phyloP scores from a whole-genome alignment of 37 sponge, comb jelly and placozoan genomes.

The Chondrosia reniformis region DNA sequence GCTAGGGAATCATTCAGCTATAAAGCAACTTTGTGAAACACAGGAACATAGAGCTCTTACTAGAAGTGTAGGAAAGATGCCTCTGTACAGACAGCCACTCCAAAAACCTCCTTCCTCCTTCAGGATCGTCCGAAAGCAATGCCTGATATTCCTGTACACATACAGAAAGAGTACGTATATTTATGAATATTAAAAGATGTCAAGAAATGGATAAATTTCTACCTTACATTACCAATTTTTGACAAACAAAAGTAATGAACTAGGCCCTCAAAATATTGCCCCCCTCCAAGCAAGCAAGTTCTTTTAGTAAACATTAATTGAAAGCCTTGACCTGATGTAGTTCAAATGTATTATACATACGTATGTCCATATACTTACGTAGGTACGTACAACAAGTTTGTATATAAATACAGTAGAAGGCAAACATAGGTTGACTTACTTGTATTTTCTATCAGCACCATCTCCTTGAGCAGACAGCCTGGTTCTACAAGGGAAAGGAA shows the following conservation, averaged over 20 bases:
- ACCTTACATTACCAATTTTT: neutral
- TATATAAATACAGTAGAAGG: neutral
- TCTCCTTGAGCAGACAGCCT: constrained; percentile 63
- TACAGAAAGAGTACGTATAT: too few species aligned
- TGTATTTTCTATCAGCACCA: constrained; percentile 38
- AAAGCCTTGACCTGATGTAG: neutral
- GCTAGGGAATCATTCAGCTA: too few species aligned
- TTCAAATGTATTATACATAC: neutral
- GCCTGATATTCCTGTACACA: constrained; percentile 55
- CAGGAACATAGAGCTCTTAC: too few species aligned
- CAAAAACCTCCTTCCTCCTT: constrained; percentile 70
- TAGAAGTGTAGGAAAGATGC: constrained; percentile 51
- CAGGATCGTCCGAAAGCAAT: constrained; percentile 50
- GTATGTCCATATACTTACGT: neutral
- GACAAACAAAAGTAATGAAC: neutral
- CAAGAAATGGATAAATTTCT: too few species aligned
- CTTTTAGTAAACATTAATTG: too few species aligned
- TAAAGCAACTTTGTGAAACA: too few species aligned
- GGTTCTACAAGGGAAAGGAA: constrained; percentile 26
- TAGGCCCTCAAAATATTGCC: neutral
- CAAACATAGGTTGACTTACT: neutral
- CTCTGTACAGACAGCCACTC: constrained; percentile 53
- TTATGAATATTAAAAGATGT: too few species aligned
- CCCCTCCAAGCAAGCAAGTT: too few species aligned
- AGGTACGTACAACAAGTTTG: neutral